These are phyloP conservation scores for Lissocephala sabroskyi DNA, from an alignment of 2,888 invertebrate genomes.

Conservation along the genomic window DNA sequence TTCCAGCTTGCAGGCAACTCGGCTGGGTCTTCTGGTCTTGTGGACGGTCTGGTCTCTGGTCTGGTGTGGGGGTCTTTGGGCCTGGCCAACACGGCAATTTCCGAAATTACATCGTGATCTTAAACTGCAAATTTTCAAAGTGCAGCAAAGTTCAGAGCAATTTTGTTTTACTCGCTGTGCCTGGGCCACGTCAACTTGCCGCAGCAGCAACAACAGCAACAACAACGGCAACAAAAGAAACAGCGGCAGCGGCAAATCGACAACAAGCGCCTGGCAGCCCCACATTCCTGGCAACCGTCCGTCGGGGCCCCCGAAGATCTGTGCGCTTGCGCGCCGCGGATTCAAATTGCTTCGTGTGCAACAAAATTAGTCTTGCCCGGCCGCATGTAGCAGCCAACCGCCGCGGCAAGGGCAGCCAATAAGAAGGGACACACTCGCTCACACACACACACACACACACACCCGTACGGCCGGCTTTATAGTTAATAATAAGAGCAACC, in stretches of 20 bases:
- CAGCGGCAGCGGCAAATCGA: conserved; percentile 12
- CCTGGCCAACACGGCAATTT: conserved; percentile 61
- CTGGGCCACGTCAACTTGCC: conserved; percentile 32
- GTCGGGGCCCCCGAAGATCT: conserved; percentile 4
- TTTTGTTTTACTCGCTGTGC: conserved; percentile 44
- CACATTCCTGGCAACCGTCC: conserved; percentile 34
- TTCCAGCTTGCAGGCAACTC: conserved; percentile 17
- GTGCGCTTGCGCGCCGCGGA: conserved; percentile 54
- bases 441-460: conserved; percentile 4
- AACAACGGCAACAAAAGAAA: conserved; percentile 15
- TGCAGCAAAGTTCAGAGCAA: conserved; percentile 70
- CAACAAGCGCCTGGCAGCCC: conserved; percentile 16
- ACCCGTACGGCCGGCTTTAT: conserved; percentile 10
- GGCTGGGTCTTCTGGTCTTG: background rate
- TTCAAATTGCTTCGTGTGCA: conserved; percentile 71
- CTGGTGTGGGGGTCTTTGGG: conserved; percentile 2
- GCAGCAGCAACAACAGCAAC: conserved; percentile 20
- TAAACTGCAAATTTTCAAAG: conserved; percentile 61
- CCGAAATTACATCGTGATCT: conserved; percentile 71
- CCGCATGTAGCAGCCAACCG: conserved; percentile 19
- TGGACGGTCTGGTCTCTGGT: background rate
- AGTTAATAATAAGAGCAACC: conserved; percentile 59
- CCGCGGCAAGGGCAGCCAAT: conserved; percentile 23
- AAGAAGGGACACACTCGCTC: too few relatives aligned
- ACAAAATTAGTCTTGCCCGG: conserved; percentile 71